phyloP scores from a whole-genome alignment of 2,113 vertebrate species.

The Spilogale gracilis region DNA sequence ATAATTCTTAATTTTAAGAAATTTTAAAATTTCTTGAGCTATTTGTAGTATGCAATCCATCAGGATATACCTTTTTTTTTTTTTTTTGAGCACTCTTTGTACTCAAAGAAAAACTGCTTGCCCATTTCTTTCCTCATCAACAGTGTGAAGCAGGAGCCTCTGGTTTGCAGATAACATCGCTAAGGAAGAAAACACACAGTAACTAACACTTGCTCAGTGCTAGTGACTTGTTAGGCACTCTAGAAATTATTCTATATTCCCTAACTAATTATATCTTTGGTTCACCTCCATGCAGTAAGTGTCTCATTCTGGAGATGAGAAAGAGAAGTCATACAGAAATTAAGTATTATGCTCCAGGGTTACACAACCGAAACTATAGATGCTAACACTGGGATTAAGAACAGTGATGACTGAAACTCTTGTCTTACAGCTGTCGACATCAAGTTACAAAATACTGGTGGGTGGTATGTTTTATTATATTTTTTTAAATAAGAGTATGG shows the following conservation, averaged over 20 bases:
- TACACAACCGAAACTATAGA: background rate
- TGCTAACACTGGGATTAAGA: background rate
- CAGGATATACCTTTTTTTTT: background rate
- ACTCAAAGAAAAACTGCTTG: background rate
- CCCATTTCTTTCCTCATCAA: background rate
- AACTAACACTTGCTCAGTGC: background rate
- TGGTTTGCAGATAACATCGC: background rate
- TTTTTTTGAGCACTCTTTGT: background rate
- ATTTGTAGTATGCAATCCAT: background rate
- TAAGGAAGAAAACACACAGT: background rate
- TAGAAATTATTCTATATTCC: background rate
- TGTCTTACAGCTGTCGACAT: background rate
- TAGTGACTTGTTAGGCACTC: background rate
- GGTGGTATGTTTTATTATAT: background rate
- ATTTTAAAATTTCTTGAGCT: background rate
- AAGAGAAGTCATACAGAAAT: background rate
- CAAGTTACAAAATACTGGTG: background rate
- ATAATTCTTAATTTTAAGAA: no score
- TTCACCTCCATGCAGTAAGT: background rate
- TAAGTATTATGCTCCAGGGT: background rate
- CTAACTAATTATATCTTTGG: background rate
- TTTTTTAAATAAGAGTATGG: background rate
- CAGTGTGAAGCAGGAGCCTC: background rate
- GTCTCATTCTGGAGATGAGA: background rate
- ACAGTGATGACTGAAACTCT: background rate